A percentile compares a stretch with the other conserved stretches of the same genome.
Conservation (phyloP, 2,888 invertebrate genomes). For the Athalia circularis region DNA sequence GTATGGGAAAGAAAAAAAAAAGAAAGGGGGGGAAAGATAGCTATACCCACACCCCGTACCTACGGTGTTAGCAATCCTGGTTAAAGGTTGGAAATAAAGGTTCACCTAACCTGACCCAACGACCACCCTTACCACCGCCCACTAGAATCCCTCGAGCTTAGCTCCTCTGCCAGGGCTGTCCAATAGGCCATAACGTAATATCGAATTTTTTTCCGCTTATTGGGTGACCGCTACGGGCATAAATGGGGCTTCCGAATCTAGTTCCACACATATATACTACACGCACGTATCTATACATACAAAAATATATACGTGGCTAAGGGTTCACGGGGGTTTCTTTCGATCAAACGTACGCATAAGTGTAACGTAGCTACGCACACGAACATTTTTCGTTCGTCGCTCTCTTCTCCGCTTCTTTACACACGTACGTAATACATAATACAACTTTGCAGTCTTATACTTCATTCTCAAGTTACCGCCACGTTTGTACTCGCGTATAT, state of each 20-base stretch:
- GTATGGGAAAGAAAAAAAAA: background rate
- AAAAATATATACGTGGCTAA: constrained; percentile 16
- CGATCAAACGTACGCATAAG: constrained; percentile 2
- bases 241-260: constrained; percentile 41
- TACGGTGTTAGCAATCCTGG: background rate
- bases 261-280: background rate
- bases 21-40: too few relatives aligned
- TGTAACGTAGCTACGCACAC: too few relatives aligned
- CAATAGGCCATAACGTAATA: constrained; percentile 34
- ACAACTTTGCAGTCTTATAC: too few relatives aligned
- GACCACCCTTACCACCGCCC: background rate
- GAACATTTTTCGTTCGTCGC: too few relatives aligned
- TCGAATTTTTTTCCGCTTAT: constrained; percentile 40
- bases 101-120: constrained; percentile 23
- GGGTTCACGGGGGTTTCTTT: constrained; percentile 32
- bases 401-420: too few relatives aligned
- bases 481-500: background rate
- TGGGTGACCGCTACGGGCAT: constrained; percentile 37
- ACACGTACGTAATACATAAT: too few relatives aligned
- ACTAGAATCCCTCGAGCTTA: background rate
- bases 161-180: background rate
- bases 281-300: background rate
- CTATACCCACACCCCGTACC: too few relatives aligned
- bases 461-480: background rate
- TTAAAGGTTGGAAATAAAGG: constrained; percentile 36